Base-by-base conservation (phyloP, 2,113 vertebrate species). In the Eolophus roseicapilla region DNA sequence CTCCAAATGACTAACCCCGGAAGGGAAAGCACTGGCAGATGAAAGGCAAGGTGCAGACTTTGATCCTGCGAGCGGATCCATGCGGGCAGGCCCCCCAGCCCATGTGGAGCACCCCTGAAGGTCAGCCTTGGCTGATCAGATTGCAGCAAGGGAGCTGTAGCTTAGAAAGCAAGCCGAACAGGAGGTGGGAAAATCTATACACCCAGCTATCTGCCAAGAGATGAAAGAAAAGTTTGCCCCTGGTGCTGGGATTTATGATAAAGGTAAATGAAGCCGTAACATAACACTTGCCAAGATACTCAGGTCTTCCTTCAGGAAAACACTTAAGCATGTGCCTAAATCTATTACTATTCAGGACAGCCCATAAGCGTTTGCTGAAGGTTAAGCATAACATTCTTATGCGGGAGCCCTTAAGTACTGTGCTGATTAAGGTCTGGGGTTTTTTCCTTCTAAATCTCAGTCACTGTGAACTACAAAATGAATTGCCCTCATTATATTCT, bases 231-330 rank as follows among this genome's bases (percentile, higher is more conserved):
- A 95, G 67, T 55, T 65, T 59, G 87, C 68, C 59, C 65, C 85
- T 31, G 60, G 50, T 69, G 67, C 85, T 29, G 80, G 79, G 86
- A 84, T 88, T 91, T 94, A 67, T 41, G 75, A 50, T 47, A 49
- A 86, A 91, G 75, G 85, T 75, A 91, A 88, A 93, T 3, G 81
- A 84, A 91, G 59, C 73, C 0, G 13, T 67, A 75, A 44, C 28
- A 17, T 7, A 88, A 81, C 49, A 20, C 67, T 62, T 55, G 57
- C 65, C 84, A 46, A 82, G 91, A 70, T 64, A 39, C 62, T 57
- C 49, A 25, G 74, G 89, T 85, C 73, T 92, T 88, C 84, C 89
- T 89, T 80, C 90, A 88, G 86, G 84, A 96, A 90, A 88, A 88
- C 82, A 44, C 67, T 91, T 82, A 67, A 77, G 77, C 55, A 12